Conservation (phyloP, 1,140 invertebrate genomes). For the Hermatobates lingyangjiaoensis region DNA sequence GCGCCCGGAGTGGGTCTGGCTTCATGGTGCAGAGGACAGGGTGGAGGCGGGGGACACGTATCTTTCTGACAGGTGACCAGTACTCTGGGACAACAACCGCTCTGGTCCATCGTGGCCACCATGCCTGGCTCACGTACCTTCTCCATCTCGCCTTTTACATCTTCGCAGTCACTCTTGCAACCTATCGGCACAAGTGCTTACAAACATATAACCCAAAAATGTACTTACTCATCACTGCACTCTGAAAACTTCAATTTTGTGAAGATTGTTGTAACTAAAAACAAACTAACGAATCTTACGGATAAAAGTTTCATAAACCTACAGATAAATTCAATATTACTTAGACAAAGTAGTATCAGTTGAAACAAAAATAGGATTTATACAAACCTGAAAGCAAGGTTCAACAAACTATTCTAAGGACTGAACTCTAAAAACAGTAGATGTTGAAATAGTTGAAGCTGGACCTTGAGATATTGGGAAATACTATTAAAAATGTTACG, state of each 20-base stretch:
- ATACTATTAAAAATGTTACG: no score
- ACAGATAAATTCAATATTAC: no score
- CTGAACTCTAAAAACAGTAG: no score
- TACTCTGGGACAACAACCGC: slow-evolving; percentile 46
- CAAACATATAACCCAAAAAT: no score
- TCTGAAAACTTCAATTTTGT: background rate
- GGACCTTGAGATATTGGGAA: no score
- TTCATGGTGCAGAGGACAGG: slow-evolving; percentile 36
- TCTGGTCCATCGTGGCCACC: slow-evolving; percentile 30
- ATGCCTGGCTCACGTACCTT: slow-evolving; percentile 35
- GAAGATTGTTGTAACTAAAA: background rate
- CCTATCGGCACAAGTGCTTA: slow-evolving; percentile 26
- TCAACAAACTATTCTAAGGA: no score
- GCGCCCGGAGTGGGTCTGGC: slow-evolving; percentile 24
- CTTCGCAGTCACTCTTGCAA: slow-evolving; percentile 47
- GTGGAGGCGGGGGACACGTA: slow-evolving; percentile 33
- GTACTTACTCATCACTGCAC: no score
- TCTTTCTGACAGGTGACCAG: slow-evolving; percentile 35
- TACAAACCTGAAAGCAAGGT: no score
- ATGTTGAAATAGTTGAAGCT: no score
- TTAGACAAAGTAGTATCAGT: no score
- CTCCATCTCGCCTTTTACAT: slow-evolving; percentile 23
- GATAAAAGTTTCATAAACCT: background rate
- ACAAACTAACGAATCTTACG: background rate
- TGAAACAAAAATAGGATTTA: no score